Evolutionary conservation across 1,140 invertebrate genomes (phyloP), one percentile per base, ranked within the genome.

Genomic region (Drosophila pallidifrons): DNA sequence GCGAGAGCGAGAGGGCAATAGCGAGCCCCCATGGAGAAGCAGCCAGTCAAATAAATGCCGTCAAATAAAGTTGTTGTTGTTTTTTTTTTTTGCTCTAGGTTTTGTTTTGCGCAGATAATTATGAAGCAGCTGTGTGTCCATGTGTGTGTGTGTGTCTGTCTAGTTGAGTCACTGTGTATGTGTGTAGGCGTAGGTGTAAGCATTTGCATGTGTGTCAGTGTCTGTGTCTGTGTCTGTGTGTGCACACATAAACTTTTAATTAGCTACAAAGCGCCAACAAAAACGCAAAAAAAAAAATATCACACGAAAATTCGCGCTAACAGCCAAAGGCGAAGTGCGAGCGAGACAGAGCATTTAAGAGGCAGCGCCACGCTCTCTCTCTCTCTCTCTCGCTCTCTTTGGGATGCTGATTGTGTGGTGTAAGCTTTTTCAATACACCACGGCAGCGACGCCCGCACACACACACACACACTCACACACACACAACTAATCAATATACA

Each of bases 31-130:
- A 51, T 30, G 43, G 41, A 59, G 52, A 78, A 83, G 77, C 83
- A 88, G 77, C 85, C 85, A 88, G 83, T 85, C 77, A 81, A 85
- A 85, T 85, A 85, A 85, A 85, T 72, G 81, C 77, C 82, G 81
- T 75, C 82, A 81, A 87, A 88, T 82, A 89, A 88, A 88, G 80
- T 89, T 83, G 83, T 83, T 77, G 7, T 38, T 8, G 11, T 10
- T 83, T 88, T 83, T 20, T 16, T n/a, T 16, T 16, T 16, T 16
- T 16, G 16, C 16, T 16, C 16, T 20, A 20, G 16, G 16, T 83
- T 88, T 83, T 77, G 7, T 38, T 7, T 38, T 10, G 32, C 7
- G 35, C 57, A 77, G 67, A 89, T 88, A 88, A 88, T 88, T 89
- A 89, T 78, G 81, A 89, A 46, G 67, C 52, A 49, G 66, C 49